These are phyloP conservation scores for Sardinella longiceps DNA, from an alignment of 2,797 vertebrate genomes.

Conservation along the genomic window DNA sequence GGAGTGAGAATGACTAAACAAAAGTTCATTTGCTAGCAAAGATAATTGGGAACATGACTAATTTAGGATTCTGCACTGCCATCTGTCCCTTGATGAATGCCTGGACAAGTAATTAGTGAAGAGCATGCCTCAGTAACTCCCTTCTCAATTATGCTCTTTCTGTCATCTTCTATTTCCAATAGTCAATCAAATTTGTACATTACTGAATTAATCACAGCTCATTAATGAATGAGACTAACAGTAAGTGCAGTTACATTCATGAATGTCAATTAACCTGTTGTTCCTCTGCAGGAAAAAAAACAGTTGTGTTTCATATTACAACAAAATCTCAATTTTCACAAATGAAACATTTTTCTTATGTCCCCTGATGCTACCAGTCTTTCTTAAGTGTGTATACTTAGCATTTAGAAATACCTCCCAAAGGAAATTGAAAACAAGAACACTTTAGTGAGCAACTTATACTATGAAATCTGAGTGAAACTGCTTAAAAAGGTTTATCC, in stretches of 20 bases:
- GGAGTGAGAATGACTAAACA: background rate
- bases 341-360: background rate
- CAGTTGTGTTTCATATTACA: background rate
- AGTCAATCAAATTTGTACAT: background rate
- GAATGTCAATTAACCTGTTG: background rate
- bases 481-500: too few relatives aligned
- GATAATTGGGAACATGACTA: background rate
- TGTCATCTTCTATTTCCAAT: background rate
- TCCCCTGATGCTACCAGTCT: background rate
- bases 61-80: background rate
- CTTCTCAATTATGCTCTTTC: background rate
- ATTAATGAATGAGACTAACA: background rate
- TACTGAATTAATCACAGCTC: background rate
- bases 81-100: background rate
- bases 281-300: background rate
- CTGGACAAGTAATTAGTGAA: background rate
- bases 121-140: background rate
- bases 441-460: too few relatives aligned
- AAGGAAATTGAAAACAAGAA: too few relatives aligned
- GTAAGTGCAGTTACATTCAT: background rate
- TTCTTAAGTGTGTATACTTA: too few relatives aligned
- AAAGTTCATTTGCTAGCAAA: background rate
- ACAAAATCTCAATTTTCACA: background rate
- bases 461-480: too few relatives aligned
- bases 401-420: too few relatives aligned